A percentile compares a stretch with the other conserved stretches of the same genome.
These are phyloP conservation scores for Tuta absoluta DNA, from an alignment of 2,888 invertebrate genomes.

Conservation along the genomic window DNA sequence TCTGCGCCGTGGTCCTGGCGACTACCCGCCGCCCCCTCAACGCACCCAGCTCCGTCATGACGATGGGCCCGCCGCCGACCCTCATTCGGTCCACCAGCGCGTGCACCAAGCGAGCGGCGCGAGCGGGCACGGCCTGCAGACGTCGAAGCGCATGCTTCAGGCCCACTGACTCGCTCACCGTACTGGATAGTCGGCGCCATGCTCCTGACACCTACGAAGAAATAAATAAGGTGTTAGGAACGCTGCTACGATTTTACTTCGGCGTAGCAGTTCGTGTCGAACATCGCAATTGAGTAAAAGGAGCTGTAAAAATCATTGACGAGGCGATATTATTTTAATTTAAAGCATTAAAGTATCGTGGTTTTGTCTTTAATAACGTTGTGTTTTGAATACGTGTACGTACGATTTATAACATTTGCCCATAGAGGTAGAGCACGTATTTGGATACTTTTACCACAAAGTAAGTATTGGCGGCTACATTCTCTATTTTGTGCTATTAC, in stretches of 20 bases:
- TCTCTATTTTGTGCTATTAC: too few relatives aligned
- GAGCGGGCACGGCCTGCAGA: slow-evolving; percentile 72
- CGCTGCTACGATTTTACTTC: not conserved
- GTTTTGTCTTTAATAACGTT: too few relatives aligned
- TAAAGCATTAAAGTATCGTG: too few relatives aligned
- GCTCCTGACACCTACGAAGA: slow-evolving; percentile 69
- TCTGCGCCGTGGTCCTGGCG: slow-evolving; percentile 65
- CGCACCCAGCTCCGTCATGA: slow-evolving; percentile 63
- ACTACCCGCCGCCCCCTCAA: slow-evolving; percentile 69
- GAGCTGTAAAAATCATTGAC: too few relatives aligned
- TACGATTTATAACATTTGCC: too few relatives aligned
- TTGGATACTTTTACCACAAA: too few relatives aligned
- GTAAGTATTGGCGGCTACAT: too few relatives aligned
- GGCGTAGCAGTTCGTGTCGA: not conserved
- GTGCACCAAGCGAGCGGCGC: slow-evolving; percentile 74
- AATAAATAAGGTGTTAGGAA: not conserved
- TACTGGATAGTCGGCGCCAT: slow-evolving; percentile 72
- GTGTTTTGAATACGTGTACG: too few relatives aligned
- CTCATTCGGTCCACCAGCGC: slow-evolving; percentile 76
- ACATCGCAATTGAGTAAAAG: not conserved
- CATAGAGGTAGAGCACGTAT: too few relatives aligned
- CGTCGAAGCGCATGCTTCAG: slow-evolving; percentile 73
- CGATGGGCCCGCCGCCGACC: slow-evolving; percentile 75
- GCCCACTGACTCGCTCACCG: slow-evolving; percentile 75
- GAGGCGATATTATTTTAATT: too few relatives aligned